Conservation (phyloP, 2,113 vertebrate species). For the Thomomys bottae region DNA sequence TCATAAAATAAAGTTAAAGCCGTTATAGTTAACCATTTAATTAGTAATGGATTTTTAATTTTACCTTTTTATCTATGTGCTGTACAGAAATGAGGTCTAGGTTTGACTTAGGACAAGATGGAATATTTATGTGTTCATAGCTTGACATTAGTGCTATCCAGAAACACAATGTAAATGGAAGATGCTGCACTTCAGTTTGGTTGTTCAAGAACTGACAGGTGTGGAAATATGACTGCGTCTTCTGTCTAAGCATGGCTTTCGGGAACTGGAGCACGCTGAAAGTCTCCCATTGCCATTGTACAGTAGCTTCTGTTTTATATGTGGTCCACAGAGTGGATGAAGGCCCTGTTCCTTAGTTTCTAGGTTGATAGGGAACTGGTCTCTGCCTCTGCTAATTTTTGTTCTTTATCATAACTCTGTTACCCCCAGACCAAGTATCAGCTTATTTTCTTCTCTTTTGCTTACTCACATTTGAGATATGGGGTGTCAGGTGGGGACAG, state of each 20-base stretch:
- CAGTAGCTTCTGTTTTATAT: not conserved
- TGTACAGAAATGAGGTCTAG: slow-evolving; percentile 77
- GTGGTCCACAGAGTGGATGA: not conserved
- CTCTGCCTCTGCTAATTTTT: not conserved
- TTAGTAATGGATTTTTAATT: slow-evolving; percentile 86
- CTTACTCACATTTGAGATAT: slow-evolving; percentile 28
- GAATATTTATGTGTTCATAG: slow-evolving; percentile 8
- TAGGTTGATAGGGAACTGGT: not conserved
- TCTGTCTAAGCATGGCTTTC: not conserved
- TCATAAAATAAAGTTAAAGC: slow-evolving; percentile 87
- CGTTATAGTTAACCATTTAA: slow-evolving; percentile 88
- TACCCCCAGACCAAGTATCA: not conserved
- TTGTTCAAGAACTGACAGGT: not conserved
- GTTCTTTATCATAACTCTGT: not conserved
- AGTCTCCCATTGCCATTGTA: not conserved
- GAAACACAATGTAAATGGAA: not conserved
- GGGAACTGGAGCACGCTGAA: not conserved
- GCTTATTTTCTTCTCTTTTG: not conserved
- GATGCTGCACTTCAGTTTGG: not conserved
- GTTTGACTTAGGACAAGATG: slow-evolving; percentile 26
- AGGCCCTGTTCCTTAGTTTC: not conserved
- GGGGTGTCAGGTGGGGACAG: no score
- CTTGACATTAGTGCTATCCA: slow-evolving; percentile 11
- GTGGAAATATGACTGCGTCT: not conserved
- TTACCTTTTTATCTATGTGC: slow-evolving; percentile 78